Conservation (phyloP, 37 sponge, comb jelly and placozoan genomes). For the Beroe ovata region DNA sequence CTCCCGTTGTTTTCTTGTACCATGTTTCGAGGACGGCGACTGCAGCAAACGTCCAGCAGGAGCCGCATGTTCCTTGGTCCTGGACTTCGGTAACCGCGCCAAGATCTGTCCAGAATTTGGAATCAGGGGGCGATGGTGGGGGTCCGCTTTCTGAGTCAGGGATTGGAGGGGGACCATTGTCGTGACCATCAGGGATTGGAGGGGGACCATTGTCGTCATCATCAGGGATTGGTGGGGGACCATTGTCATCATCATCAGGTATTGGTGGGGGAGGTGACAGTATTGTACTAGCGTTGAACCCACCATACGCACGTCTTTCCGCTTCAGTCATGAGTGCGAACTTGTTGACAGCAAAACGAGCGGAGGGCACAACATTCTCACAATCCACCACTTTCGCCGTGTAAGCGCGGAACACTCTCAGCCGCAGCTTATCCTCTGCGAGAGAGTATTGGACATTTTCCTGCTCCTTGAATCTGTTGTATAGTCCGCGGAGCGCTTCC, state of each 20-base stretch:
- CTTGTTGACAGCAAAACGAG: not conserved
- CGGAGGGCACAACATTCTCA: not conserved
- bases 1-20: not conserved
- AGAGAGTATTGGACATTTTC: not conserved
- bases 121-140: not conserved
- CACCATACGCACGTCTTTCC: not conserved
- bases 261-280: not conserved
- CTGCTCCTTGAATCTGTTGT: not conserved
- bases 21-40: not conserved
- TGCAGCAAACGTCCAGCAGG: slow-evolving; percentile 13
- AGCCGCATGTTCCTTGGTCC: not conserved
- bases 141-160: not conserved
- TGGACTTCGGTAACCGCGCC: too few species aligned
- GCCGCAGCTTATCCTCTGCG: not conserved
- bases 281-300: not conserved
- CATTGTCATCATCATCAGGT: not conserved
- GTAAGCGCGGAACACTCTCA: not conserved
- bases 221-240: not conserved
- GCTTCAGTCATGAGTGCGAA: not conserved
- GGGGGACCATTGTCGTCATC: not conserved
- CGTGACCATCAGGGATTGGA: not conserved
- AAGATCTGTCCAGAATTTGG: not conserved
- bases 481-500: not conserved
- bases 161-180: not conserved
- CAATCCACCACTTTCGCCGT: not conserved